Evolutionary conservation across 2,797 vertebrate genomes (phyloP).

Genomic region (Smutsia temminckii): DNA sequence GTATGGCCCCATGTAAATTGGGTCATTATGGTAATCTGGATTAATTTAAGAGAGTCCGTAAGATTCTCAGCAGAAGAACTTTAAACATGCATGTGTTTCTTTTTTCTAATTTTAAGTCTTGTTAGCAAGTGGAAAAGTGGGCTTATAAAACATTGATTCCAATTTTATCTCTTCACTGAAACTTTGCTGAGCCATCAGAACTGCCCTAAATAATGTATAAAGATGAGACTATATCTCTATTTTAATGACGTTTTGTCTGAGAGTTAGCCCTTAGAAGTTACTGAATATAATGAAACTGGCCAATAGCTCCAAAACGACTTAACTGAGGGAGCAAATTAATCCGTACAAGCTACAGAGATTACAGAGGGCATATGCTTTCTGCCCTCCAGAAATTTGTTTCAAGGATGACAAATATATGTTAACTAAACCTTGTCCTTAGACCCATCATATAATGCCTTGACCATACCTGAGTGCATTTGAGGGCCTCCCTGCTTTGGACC

Average conservation of each 20-base stretch:
- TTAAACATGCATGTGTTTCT: background rate
- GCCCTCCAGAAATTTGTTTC: background rate
- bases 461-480: fast-evolving
- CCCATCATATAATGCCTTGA: fast-evolving
- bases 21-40: too few relatives aligned
- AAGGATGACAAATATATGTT: fast-evolving
- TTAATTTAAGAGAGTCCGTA: background rate
- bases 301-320: background rate
- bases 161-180: background rate
- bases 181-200: background rate
- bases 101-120: background rate
- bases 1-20: background rate
- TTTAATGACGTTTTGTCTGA: background rate
- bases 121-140: background rate
- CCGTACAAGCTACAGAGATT: background rate
- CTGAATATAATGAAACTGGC: background rate
- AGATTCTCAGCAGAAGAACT: background rate
- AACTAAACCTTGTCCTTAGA: too few relatives aligned
- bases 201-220: background rate
- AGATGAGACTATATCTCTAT: background rate
- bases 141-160: background rate
- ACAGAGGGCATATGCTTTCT: background rate
- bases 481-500: background rate
- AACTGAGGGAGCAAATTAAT: background rate
- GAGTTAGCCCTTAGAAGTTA: background rate